Percentiles rank a stretch among this genome's conserved stretches.
These are phyloP conservation scores for Rafetus swinhoei DNA, from an alignment of 2,113 vertebrate species.

Conservation along the genomic window DNA sequence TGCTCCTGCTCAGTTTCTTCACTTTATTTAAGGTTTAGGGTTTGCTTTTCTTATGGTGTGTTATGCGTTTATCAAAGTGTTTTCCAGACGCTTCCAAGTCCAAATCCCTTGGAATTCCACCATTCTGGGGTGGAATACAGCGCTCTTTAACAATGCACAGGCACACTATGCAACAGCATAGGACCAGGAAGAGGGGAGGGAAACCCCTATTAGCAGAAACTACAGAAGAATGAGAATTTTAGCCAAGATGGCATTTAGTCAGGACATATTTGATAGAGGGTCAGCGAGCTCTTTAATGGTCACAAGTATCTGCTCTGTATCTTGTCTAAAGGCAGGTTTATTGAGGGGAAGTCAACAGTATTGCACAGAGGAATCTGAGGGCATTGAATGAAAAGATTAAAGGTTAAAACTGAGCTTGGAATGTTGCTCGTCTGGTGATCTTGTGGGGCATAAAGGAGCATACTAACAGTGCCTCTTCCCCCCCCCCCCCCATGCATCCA, in stretches of 20 bases:
- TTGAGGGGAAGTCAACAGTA: background rate
- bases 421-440: background rate
- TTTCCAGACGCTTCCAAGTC: background rate
- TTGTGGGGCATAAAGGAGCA: fast-evolving
- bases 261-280: background rate
- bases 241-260: background rate
- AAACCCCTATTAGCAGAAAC: background rate
- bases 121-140: background rate
- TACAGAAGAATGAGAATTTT: background rate
- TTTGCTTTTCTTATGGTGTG: background rate
- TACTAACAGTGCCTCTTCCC: background rate
- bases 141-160: background rate
- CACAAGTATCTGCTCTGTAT: background rate
- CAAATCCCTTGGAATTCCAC: fast-evolving
- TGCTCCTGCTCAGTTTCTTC: fast-evolving
- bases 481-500: fast-evolving
- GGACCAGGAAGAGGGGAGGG: background rate
- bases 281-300: background rate
- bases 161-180: background rate
- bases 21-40: too few relatives aligned
- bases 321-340: background rate
- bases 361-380: background rate
- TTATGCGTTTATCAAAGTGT: background rate
- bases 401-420: fast-evolving
- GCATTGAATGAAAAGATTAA: background rate